Evolutionary conservation across 2,888 invertebrate genomes (phyloP).

Genomic region (Maniola hyperantus): DNA sequence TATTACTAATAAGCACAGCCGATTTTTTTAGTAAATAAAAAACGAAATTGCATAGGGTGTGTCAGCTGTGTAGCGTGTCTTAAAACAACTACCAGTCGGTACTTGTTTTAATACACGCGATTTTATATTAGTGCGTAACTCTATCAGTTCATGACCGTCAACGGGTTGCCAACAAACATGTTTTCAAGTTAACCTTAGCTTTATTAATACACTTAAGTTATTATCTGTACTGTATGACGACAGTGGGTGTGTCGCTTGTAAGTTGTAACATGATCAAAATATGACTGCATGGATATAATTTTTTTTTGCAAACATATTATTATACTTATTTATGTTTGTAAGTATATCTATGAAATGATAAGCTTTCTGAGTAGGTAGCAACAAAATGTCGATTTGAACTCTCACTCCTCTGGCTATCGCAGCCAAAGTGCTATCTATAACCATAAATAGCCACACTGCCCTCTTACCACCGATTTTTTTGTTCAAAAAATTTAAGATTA

Average conservation of each 20-base stretch:
- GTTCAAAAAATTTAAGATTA: no score
- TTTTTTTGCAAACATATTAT: neutral
- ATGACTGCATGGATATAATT: neutral
- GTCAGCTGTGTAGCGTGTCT: no score
- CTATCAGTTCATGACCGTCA: conserved; percentile 11
- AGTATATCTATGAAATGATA: neutral
- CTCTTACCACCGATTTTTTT: no score
- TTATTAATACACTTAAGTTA: neutral
- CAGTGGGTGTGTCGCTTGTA: conserved; percentile 13
- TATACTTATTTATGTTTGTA: no score
- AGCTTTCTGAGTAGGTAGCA: neutral
- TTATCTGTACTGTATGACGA: conserved; percentile 1
- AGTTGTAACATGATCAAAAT: conserved; percentile 2
- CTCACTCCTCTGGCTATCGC: neutral
- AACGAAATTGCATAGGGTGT: no score
- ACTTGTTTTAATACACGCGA: no score
- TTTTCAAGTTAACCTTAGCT: conserved; percentile 16
- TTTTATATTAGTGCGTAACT: neutral
- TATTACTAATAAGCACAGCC: no score
- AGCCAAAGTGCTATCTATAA: neutral
- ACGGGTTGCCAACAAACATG: conserved; percentile 18
- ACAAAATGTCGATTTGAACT: neutral
- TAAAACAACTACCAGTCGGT: neutral
- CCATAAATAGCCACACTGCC: no score
- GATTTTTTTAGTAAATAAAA: no score